phyloP scores from a whole-genome alignment of 1,140 invertebrate species.

The Caenorhabditis elegans region WBcel235 BX284606.5:1102501-1103000 shows the following conservation, averaged over 20 bases:
- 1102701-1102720: constrained; percentile 90
- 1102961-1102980: too few relatives aligned
- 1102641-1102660: constrained; percentile 74
- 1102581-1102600: background rate
- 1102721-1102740: constrained; percentile 84
- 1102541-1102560: constrained; percentile 56
- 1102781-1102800: constrained; percentile 79
- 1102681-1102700: constrained; percentile 84
- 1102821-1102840: constrained; percentile 91
- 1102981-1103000: too few relatives aligned
- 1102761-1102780: constrained; percentile 77
- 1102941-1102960: too few relatives aligned
- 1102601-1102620: too few relatives aligned
- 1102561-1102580: constrained; percentile 54
- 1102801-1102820: constrained; percentile 93
- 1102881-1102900: too few relatives aligned
- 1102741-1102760: constrained; percentile 78
- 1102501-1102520: constrained; percentile 56
- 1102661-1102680: constrained; percentile 97
- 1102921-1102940: too few relatives aligned
- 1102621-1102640: too few relatives aligned
- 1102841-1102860: constrained; percentile 73
- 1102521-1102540: constrained; percentile 43
- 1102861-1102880: too few relatives aligned
- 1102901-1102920: too few relatives aligned